Evolutionary conservation across 2,113 vertebrate genomes (phyloP).

Genomic region (Chionodraco myersi): DNA sequence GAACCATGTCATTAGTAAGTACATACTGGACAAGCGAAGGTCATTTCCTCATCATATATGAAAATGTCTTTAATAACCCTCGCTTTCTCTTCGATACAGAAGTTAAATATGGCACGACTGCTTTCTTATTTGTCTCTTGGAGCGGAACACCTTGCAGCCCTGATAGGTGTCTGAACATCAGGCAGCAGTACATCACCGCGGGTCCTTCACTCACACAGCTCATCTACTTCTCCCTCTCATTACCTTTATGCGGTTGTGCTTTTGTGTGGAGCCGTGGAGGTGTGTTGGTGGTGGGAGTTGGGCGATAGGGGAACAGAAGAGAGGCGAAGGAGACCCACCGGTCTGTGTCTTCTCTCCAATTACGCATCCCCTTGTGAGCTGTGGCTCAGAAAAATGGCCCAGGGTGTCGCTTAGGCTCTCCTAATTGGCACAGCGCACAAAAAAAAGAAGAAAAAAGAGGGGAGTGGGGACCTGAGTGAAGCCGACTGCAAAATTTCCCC

Average conservation of each 20-base stretch:
- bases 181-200: constrained; percentile 8
- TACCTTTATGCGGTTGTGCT: constrained; percentile 38
- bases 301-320: constrained; percentile 42
- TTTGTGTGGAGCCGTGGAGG: constrained; percentile 6
- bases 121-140: constrained; percentile 53
- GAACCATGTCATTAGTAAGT: not conserved
- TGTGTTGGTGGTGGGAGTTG: constrained; percentile 6
- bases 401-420: constrained; percentile 60
- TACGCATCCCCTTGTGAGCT: constrained; percentile 65
- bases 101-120: constrained; percentile 27
- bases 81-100: constrained; percentile 13
- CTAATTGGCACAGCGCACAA: constrained; percentile 71
- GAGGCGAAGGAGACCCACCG: constrained; percentile 49
- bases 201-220: constrained; percentile 50
- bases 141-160: constrained; percentile 30
- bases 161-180: constrained; percentile 56
- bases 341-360: constrained; percentile 73
- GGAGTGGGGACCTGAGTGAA: constrained; percentile 40
- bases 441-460: constrained; percentile 36
- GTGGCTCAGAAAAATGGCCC: constrained; percentile 60
- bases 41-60: constrained; percentile 2
- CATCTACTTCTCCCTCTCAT: constrained; percentile 64
- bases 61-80: constrained; percentile 11
- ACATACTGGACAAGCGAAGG: constrained; percentile 1
- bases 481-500: constrained; percentile 36